Evolutionary conservation across 1,140 invertebrate species (phyloP), one percentile per base, ranked within the genome.

Genomic region (Anoplolepis gracilipes): DNA sequence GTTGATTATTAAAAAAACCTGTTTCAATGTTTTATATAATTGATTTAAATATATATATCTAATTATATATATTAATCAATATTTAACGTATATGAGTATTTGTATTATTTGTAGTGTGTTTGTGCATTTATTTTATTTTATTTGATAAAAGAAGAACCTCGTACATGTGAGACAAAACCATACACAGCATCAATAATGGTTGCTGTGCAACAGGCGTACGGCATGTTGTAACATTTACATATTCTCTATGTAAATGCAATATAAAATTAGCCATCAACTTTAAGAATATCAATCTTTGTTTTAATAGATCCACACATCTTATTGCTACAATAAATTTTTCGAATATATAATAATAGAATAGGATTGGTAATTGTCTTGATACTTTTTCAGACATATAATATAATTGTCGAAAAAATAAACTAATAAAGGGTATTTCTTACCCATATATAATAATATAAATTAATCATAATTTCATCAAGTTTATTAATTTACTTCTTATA

Each of bases 201-300:
- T 82, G 78, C 78, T 22, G 11, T 82, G 22, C 67, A 1, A 6
- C 19, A 82, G 78, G 78, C 78, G 67, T 53, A 1, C 1, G 0
- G 39, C n/a, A 33, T 7, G 19, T 22, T 10, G 8, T 7, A 13
- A 19, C 1, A 5, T 6, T 46, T 22, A 5, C n/a, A 4, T 25
- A 59, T 39, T 70, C 16, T 0, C 10, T 0, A 3, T 49, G 8
- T 30, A 65, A 77, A 39, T 59, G 6, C 2, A 55, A 57, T 39
- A 59, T 39, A 42, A 42, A 25, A 55, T 72, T 33, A 62, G 1
- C 8, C 10, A 16, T 25, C 11, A 1, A 39, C 0, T 39, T 75
- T 59, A 36, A 39, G 8, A 39, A 61, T 61, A 76, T 55, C 5
- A 16, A 70, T 8, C 22, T 55, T 72, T 72, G 10, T 49, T 49